These are phyloP conservation scores for Setipinna tenuifilis DNA, from an alignment of 2,797 vertebrate genomes.

Conservation along the genomic window DNA sequence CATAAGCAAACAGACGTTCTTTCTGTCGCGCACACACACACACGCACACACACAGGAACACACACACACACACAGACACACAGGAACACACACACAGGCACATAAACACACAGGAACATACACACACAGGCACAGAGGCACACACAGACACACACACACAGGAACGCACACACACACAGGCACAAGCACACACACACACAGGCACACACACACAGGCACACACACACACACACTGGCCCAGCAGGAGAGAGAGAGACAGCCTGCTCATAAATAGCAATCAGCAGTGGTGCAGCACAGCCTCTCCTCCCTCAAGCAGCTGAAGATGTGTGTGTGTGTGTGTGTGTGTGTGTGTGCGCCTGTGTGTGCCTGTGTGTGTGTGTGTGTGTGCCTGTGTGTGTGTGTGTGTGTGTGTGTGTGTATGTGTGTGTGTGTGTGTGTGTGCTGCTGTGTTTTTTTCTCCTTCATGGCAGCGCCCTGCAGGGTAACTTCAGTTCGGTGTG, in stretches of 20 bases:
- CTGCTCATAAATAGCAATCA: too few species aligned
- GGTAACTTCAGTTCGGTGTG: slow-evolving; percentile 21
- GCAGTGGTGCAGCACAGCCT: not conserved
- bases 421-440: too few species aligned
- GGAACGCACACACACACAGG: not conserved
- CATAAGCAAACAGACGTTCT: slow-evolving; percentile 9
- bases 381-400: too few species aligned
- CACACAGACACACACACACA: not conserved
- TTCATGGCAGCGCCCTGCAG: slow-evolving; percentile 15
- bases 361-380: too few species aligned
- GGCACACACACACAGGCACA: not conserved
- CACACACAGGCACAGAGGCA: not conserved
- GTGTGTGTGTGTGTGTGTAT: too few species aligned
- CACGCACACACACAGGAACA: not conserved
- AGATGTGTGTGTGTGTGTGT: not conserved
- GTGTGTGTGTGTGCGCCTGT: too few species aligned
- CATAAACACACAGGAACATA: not conserved
- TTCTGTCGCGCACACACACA: not conserved
- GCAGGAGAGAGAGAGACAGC: too few species aligned
- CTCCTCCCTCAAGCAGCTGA: slow-evolving; percentile 20
- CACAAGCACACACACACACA: not conserved
- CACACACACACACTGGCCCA: too few species aligned
- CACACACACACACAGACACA: not conserved
- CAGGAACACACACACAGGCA: not conserved
- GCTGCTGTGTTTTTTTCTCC: not conserved